Conservation (phyloP, 2,797 vertebrate genomes). For the Cheirogaleus major region DNA sequence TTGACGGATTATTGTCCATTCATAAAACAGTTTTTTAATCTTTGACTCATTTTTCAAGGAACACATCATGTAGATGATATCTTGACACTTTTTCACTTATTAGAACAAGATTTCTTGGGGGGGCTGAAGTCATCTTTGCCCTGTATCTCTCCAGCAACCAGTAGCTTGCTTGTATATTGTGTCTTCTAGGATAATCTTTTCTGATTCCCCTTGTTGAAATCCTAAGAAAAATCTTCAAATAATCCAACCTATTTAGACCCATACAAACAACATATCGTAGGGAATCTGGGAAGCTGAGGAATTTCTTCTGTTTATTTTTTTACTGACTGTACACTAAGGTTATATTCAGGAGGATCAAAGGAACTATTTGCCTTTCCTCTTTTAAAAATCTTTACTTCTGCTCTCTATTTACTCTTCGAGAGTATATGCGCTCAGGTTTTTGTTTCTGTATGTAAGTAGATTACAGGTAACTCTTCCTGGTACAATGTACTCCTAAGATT, state of each 20-base stretch:
- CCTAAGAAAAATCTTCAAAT: neutral
- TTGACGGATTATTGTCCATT: neutral
- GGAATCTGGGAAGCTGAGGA: neutral
- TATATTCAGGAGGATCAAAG: neutral
- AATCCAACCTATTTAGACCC: neutral
- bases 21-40: neutral
- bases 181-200: neutral
- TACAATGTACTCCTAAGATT: neutral
- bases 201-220: neutral
- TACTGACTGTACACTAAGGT: neutral
- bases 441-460: neutral
- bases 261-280: accelerated
- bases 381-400: neutral
- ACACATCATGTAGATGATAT: neutral
- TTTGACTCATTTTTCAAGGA: neutral
- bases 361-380: neutral
- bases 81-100: neutral
- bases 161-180: neutral
- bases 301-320: neutral
- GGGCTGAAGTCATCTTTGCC: neutral
- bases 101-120: neutral
- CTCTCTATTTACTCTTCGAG: neutral
- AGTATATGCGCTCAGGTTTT: neutral
- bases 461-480: neutral
- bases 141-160: neutral